Base-by-base conservation (phyloP, 2,113 vertebrate species). In the Marmota flaviventris region DNA sequence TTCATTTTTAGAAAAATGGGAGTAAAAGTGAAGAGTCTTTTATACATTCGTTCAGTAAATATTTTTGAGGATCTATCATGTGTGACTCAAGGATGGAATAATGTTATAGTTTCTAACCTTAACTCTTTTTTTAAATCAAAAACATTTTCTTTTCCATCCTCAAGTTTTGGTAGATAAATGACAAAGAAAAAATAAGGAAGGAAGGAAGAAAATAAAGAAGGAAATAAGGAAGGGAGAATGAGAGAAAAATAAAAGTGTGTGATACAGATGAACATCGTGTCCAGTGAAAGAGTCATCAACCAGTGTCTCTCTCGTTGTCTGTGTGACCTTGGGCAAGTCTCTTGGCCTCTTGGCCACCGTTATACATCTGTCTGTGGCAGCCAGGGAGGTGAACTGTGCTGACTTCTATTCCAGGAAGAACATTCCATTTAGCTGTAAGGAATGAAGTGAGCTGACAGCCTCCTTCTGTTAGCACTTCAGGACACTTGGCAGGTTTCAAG, bases 401-500 rank as follows among this genome's bases (percentile, higher is more conserved):
- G 48, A 83, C 73, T 83, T 82, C 42, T 58, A 65, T 95, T 65
- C 27, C 58, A 32, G 51, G 20, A 81, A 85, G 93, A 90, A 86
- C 8, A 34, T 75, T 20, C 16, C 79, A 22, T 78, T 82, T 69
- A 75, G 39, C 70, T 65, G 0, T 89, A 83, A 84, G 32, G 69
- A 90, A 78, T 51, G 10, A 58, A 22, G 75, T 53, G 13, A 70
- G 16, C 42, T 72, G 48, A 75, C 29, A 63, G 25, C 53, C 69
- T 69, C 18, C 90, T 67, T 16, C 81, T 61, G 32, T 75, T 34
- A 0, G 4, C 11, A n/a, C 77, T 91, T 70, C 22, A 67, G 45
- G 65, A 25, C 7, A 77, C 42, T 34, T 70, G 42, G 18, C 67
- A 82, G 18, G 51, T 88, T 82, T 73, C 42, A 75, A n/a, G 48